A percentile compares a stretch with the other conserved stretches of the same genome.
Conservation (phyloP, 2,888 invertebrate species). For the Tachina lurida region DNA sequence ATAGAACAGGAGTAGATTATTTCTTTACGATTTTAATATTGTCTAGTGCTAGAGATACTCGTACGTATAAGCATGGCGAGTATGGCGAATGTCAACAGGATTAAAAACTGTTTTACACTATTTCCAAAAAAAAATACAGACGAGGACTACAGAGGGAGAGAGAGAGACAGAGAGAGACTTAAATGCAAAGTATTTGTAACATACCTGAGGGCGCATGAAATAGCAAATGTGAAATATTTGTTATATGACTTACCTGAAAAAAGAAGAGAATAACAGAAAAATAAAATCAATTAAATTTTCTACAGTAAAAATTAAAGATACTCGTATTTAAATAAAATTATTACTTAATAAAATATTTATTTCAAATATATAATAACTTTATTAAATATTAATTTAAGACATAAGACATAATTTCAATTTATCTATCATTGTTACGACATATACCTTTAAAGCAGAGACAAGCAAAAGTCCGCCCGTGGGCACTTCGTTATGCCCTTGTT, state of each 20-base stretch:
- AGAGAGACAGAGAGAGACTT: background rate
- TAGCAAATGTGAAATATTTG: background rate
- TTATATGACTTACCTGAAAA: slow-evolving; percentile 63
- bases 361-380: background rate
- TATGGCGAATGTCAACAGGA: slow-evolving; percentile 54
- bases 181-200: background rate
- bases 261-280: slow-evolving; percentile 28
- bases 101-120: slow-evolving; percentile 51
- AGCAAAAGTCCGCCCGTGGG: too few relatives aligned
- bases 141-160: background rate
- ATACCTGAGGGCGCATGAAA: slow-evolving; percentile 19
- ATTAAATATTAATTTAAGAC: too few relatives aligned
- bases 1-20: slow-evolving; percentile 34
- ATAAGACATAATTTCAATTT: too few relatives aligned
- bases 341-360: background rate
- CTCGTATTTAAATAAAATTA: too few relatives aligned
- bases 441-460: too few relatives aligned
- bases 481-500: too few relatives aligned
- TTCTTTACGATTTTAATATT: slow-evolving; percentile 42
- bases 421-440: too few relatives aligned
- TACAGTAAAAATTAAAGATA: background rate
- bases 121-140: slow-evolving; percentile 1
- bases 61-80: slow-evolving; percentile 28
- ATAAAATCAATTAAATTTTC: background rate
- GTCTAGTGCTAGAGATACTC: background rate